Evolutionary conservation across 2,888 invertebrate genomes (phyloP), one percentile per base, ranked within the genome.

Genomic region (Archips crataeganus): DNA sequence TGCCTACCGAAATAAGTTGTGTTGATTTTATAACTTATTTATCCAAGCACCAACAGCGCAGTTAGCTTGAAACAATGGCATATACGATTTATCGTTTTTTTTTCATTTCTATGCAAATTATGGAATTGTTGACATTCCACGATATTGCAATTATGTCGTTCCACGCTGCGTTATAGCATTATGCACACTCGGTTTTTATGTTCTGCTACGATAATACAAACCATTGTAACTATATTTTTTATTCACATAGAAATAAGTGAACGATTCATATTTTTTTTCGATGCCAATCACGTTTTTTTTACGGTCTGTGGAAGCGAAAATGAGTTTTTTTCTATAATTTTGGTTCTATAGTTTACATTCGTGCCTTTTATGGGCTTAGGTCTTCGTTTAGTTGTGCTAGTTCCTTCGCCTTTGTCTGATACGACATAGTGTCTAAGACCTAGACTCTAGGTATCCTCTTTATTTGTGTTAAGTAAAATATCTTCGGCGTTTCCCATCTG

Each of bases 71-170:
- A 10, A 57, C 57, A 57, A 32, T 57, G 23, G 57, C 2, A 32
- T 32, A 57, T 57, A 11, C 4, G 32, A 57, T 57, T 32, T 57
- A 57, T 32, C 10, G 57, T 11, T 57, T 57, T 57, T 32, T 61
- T 62, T 62, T 15, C 5, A 45, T 62, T 45, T 15, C 42, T 23
- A 23, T 42, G 23, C 63, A 23, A 63, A 63, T 63, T 47, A 47
- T 47, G 32, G 32, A 32, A 34, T 45, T 47, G 63, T 63, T 63
- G 45, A 47, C 45, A 63, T 63, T 47, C 13, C 6, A 10, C 47
- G 8, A 47, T 32, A 32, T 57, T 63, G 63, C 63, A 63, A 63
- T 63, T 63, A 63, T 47, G 45, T 63, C 5, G 63, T 8, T 34
- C 32, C 63, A 63, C 45, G 47, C 23, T 13, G 10, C 47, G 32